Evolutionary conservation across 2,888 invertebrate genomes (phyloP).

Genomic region (Onchidella celtica): DNA sequence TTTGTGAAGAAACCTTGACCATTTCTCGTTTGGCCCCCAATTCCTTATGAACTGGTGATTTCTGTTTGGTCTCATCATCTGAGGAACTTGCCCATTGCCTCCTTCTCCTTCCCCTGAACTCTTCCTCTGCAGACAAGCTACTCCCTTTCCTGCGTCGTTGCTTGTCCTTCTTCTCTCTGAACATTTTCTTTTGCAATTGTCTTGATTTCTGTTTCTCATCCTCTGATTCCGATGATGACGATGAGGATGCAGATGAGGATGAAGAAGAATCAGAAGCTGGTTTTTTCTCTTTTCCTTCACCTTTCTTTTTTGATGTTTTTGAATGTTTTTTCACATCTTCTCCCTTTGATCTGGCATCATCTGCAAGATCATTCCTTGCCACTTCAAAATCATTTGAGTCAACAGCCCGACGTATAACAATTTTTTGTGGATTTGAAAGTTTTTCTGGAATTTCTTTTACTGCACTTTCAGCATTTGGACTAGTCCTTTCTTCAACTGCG

Average conservation of each 20-base stretch:
- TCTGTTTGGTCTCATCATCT: neutral
- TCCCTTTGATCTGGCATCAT: neutral
- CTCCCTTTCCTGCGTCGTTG: neutral
- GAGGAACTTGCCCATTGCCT: neutral
- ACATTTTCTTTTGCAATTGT: constrained; percentile 46
- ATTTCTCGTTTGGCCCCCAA: neutral
- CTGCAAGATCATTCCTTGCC: constrained; percentile 14
- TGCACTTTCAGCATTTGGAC: neutral
- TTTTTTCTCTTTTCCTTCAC: constrained; percentile 21
- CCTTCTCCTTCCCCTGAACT: neutral
- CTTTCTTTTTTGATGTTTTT: constrained; percentile 11
- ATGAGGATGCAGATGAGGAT: neutral
- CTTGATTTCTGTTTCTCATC: constrained; percentile 38
- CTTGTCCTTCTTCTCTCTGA: neutral
- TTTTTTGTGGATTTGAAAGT: constrained; percentile 22
- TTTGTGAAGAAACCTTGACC: neutral
- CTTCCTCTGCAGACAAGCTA: neutral
- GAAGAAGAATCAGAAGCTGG: no score
- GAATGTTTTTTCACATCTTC: neutral
- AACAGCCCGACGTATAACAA: constrained; percentile 33
- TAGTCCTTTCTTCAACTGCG: neutral
- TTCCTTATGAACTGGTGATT: neutral
- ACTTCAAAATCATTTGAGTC: constrained; percentile 43
- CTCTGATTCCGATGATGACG: neutral
- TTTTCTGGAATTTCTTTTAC: neutral